These are phyloP conservation scores for Rhagoletis pomonella DNA, from an alignment of 1,140 invertebrate genomes.

Conservation along the genomic window DNA sequence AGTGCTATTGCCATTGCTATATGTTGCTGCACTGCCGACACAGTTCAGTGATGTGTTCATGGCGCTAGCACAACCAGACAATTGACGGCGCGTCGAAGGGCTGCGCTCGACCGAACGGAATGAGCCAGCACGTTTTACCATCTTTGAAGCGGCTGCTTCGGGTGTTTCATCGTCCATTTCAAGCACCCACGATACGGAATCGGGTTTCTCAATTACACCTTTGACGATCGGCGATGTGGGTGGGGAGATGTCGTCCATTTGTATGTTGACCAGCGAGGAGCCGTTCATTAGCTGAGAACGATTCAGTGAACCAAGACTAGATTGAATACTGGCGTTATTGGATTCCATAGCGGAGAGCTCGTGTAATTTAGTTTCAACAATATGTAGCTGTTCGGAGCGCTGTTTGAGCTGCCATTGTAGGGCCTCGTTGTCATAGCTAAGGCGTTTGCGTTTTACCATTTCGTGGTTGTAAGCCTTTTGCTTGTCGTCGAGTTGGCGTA, in stretches of 20 bases:
- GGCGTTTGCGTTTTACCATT: constrained; percentile 83
- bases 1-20: constrained; percentile 8
- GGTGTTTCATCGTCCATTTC: constrained; percentile 83
- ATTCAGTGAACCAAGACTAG: constrained; percentile 24
- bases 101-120: constrained; percentile 74
- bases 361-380: constrained; percentile 65
- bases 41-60: constrained; percentile 61
- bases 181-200: constrained; percentile 88
- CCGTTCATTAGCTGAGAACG: constrained; percentile 38
- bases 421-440: constrained; percentile 90
- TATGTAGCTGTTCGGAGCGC: constrained; percentile 76
- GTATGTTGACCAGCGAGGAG: constrained; percentile 8
- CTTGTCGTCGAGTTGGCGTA: constrained; percentile 81
- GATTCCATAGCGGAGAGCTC: constrained; percentile 59
- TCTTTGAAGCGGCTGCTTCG: constrained; percentile 78
- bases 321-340: constrained; percentile 50
- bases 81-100: constrained; percentile 72
- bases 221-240: constrained; percentile 82
- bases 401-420: constrained; percentile 88
- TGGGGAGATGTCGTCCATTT: constrained; percentile 71
- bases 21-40: constrained; percentile 56
- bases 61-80: constrained; percentile 67
- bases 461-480: constrained; percentile 83
- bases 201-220: constrained; percentile 86
- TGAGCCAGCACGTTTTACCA: constrained; percentile 77